Conservation (phyloP, 2,888 invertebrate genomes). For the Platycheirus albimanus region DNA sequence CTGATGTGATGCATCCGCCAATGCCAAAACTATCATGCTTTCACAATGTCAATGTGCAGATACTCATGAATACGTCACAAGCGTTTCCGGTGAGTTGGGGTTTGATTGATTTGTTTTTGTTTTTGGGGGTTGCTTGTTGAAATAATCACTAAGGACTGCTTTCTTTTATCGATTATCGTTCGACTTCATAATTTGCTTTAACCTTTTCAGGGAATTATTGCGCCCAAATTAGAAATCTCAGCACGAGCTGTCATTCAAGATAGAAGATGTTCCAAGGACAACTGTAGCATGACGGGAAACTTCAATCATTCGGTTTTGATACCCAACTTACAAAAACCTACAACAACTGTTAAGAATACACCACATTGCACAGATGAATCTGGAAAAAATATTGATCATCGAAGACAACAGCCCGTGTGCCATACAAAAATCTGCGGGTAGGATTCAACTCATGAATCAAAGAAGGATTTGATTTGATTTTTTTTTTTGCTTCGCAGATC, state of each 20-base stretch:
- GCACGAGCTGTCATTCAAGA: slow-evolving; percentile 77
- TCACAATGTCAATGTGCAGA: slow-evolving; percentile 79
- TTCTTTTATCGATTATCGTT: no score
- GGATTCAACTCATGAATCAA: neutral
- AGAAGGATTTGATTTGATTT: no score
- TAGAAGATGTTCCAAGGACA: slow-evolving; percentile 44
- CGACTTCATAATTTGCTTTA: neutral
- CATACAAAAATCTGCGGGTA: slow-evolving; percentile 76
- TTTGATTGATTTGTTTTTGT: neutral
- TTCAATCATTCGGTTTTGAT: slow-evolving; percentile 41
- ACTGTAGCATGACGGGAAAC: slow-evolving; percentile 47
- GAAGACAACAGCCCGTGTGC: slow-evolving; percentile 79
- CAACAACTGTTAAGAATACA: neutral
- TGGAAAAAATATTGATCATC: slow-evolving; percentile 65
- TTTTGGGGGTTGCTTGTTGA: no score
- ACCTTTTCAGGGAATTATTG: slow-evolving; percentile 78
- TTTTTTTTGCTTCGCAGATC: slow-evolving; percentile 5
- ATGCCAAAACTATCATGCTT: slow-evolving; percentile 77
- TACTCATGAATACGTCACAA: slow-evolving; percentile 80
- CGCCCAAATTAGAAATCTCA: slow-evolving; percentile 81
- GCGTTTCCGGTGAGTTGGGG: slow-evolving; percentile 79
- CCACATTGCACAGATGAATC: slow-evolving; percentile 43
- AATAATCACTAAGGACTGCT: no score
- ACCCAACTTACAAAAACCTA: slow-evolving; percentile 25
- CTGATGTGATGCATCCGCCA: slow-evolving; percentile 78